Evolutionary conservation across 1,140 invertebrate genomes (phyloP).

Genomic region (Monochamus saltuarius): DNA sequence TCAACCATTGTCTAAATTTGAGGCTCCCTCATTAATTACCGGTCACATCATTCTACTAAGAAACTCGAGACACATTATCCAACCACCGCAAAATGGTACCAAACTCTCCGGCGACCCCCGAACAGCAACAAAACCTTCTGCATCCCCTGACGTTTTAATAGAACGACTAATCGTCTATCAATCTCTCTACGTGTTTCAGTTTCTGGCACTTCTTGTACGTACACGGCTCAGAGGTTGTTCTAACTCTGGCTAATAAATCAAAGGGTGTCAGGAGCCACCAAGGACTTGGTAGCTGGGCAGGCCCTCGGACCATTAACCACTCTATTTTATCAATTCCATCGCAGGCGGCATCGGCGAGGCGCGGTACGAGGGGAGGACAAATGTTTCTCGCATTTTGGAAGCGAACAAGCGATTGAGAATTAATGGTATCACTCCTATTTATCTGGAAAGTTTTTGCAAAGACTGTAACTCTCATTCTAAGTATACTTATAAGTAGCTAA

Average conservation of each 20-base stretch:
- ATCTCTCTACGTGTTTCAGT: conserved; percentile 9
- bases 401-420: neutral
- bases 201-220: neutral
- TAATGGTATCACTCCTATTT: too few relatives aligned
- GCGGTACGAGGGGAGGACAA: neutral
- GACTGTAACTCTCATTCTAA: too few relatives aligned
- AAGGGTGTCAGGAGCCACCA: conserved; percentile 18
- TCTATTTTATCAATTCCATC: conserved; percentile 23
- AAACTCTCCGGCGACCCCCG: too few relatives aligned
- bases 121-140: neutral
- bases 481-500: too few relatives aligned
- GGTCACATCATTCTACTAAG: too few relatives aligned
- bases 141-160: conserved; percentile 14
- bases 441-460: too few relatives aligned
- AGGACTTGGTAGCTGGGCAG: conserved; percentile 1
- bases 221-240: conserved; percentile 9
- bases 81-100: too few relatives aligned
- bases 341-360: neutral
- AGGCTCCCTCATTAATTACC: too few relatives aligned
- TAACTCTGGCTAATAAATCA: conserved; percentile 18
- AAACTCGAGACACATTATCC: too few relatives aligned
- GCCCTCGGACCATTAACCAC: conserved; percentile 20
- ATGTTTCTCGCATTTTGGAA: conserved; percentile 3
- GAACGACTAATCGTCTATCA: conserved; percentile 10
- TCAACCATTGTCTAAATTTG: too few relatives aligned